Percentiles rank a stretch among this genome's conserved stretches.
Evolutionary conservation across 2,113 vertebrate genomes (phyloP).

Genomic region (Athene cunicularia): DNA sequence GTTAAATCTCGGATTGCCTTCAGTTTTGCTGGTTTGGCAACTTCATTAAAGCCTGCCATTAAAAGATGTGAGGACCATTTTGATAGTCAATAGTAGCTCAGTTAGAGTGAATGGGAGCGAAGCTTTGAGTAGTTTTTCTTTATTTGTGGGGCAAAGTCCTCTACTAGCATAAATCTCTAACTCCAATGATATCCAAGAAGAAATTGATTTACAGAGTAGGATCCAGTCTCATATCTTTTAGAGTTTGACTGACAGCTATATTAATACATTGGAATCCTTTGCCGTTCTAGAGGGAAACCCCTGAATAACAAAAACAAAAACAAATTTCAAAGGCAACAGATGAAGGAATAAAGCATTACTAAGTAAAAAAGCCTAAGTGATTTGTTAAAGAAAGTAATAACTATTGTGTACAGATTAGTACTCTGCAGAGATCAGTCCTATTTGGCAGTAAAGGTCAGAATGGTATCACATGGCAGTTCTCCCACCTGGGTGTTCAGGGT

Average conservation of each 20-base stretch:
- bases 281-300: neutral
- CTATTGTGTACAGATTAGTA: neutral
- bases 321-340: neutral
- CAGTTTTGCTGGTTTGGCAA: neutral
- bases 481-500: neutral
- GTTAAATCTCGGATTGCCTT: neutral
- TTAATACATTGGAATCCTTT: neutral
- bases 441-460: neutral
- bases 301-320: neutral
- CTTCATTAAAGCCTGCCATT: neutral
- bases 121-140: neutral
- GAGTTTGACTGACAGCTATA: neutral
- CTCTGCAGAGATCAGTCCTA: neutral
- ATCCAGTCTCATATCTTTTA: neutral
- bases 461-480: neutral
- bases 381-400: neutral
- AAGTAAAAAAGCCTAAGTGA: neutral
- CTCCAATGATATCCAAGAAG: neutral
- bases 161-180: neutral
- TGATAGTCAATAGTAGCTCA: neutral
- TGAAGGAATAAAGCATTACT: neutral
- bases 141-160: neutral
- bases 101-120: neutral
- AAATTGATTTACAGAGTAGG: neutral
- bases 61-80: neutral